Evolutionary conservation across 2,113 vertebrate genomes (phyloP).

Genomic region (Suncus etruscus): DNA sequence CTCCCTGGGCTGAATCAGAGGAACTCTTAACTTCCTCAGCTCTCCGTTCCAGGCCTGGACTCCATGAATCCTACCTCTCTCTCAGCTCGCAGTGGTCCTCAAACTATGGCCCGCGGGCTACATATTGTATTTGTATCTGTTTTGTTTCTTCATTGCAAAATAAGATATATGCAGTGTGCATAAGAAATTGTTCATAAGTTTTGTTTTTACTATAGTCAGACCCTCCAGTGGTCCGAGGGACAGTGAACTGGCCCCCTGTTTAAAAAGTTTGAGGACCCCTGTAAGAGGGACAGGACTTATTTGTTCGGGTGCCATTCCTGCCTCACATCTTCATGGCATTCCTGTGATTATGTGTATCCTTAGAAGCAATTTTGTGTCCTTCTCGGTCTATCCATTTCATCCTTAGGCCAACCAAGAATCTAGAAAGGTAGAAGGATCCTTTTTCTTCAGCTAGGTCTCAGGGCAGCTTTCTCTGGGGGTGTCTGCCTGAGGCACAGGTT

Average conservation of each 20-base stretch:
- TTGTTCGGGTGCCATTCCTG: not conserved
- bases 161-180: no score
- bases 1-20: not conserved
- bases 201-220: no score
- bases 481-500: not conserved
- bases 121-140: no score
- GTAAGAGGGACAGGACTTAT: not conserved
- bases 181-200: no score
- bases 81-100: no score
- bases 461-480: not conserved
- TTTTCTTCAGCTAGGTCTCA: not conserved
- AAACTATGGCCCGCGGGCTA: no score
- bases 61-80: not conserved
- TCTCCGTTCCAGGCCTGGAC: not conserved
- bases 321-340: not conserved
- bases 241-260: no score
- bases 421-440: not conserved
- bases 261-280: no score
- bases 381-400: not conserved
- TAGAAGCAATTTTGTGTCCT: not conserved
- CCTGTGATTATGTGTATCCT: not conserved
- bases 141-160: no score
- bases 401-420: not conserved
- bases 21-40: not conserved
- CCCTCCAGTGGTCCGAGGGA: no score